Percentiles rank a stretch among this genome's conserved stretches.
These are phyloP conservation scores for Halichondria panicea DNA, from an alignment of 37 sponge, comb jelly and placozoan genomes.

Conservation along the genomic window DNA sequence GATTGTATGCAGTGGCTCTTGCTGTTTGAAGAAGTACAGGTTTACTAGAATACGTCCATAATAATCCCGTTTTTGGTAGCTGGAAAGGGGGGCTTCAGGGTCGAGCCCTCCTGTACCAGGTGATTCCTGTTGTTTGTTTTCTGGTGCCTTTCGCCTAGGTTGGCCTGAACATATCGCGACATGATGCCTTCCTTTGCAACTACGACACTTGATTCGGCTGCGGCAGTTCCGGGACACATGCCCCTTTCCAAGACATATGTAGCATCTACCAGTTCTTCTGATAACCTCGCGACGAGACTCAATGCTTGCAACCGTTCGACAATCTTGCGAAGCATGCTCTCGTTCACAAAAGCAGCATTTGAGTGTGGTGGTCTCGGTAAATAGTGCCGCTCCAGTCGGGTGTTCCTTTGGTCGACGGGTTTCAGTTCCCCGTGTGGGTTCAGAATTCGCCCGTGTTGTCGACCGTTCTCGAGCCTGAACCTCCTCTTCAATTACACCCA, in stretches of 20 bases:
- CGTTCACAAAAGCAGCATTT: conserved; percentile 29
- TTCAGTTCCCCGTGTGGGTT: too few species aligned
- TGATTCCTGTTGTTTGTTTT: too few species aligned
- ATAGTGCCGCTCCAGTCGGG: conserved; percentile 19
- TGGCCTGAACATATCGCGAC: conserved; percentile 8
- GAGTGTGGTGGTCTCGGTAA: not conserved
- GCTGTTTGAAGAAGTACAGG: conserved; percentile 30
- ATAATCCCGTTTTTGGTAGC: not conserved
- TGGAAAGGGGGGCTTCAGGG: conserved; percentile 3
- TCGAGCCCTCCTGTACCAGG: not conserved
- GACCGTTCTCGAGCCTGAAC: conserved; percentile 31
- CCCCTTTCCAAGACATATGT: conserved; percentile 23
- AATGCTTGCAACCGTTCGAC: conserved; percentile 9
- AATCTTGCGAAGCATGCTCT: conserved; percentile 10
- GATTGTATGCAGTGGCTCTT: conserved; percentile 20
- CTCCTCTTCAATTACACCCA: conserved; percentile 18
- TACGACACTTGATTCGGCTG: conserved; percentile 14
- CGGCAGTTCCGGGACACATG: conserved; percentile 22
- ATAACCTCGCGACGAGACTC: not conserved
- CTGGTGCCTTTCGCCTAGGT: conserved; percentile 2
- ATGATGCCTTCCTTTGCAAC: conserved; percentile 35
- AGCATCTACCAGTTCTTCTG: conserved; percentile 34
- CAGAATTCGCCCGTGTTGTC: not conserved
- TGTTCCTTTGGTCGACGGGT: conserved; percentile 11
- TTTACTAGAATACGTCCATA: not conserved